phyloP scores from a whole-genome alignment of 2,113 vertebrate genomes.

The Oreamnos americanus region DNA sequence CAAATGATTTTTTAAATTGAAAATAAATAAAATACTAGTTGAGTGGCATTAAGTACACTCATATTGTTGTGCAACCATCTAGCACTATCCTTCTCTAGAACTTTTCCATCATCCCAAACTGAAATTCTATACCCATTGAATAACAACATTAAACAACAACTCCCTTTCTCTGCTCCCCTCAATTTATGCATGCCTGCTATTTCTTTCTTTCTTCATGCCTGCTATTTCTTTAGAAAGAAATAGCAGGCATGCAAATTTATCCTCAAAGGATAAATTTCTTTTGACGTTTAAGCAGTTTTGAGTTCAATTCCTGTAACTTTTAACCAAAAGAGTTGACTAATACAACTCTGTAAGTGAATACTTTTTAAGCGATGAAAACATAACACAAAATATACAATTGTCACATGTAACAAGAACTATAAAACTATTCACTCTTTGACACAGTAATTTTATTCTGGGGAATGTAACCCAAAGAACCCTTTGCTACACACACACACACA shows the following conservation, averaged over 20 bases:
- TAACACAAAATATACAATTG: neutral
- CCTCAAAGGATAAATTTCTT: neutral
- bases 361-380: slow-evolving; percentile 5
- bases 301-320: neutral
- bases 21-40: neutral
- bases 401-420: slow-evolving; percentile 25
- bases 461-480: neutral
- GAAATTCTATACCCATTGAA: neutral
- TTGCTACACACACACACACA: neutral
- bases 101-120: neutral
- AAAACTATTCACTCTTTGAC: neutral
- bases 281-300: neutral
- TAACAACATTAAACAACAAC: neutral
- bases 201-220: no score
- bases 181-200: no score
- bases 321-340: neutral
- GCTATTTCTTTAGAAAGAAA: no score
- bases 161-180: neutral
- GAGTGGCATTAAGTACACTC: neutral
- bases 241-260: no score
- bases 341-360: neutral
- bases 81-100: neutral
- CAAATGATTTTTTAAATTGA: neutral
- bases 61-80: neutral
- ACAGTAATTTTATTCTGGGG: neutral